These are phyloP conservation scores for Palythoa grandiflora DNA, from an alignment of 92 coral and sea anemone species.

Conservation along the genomic window DNA sequence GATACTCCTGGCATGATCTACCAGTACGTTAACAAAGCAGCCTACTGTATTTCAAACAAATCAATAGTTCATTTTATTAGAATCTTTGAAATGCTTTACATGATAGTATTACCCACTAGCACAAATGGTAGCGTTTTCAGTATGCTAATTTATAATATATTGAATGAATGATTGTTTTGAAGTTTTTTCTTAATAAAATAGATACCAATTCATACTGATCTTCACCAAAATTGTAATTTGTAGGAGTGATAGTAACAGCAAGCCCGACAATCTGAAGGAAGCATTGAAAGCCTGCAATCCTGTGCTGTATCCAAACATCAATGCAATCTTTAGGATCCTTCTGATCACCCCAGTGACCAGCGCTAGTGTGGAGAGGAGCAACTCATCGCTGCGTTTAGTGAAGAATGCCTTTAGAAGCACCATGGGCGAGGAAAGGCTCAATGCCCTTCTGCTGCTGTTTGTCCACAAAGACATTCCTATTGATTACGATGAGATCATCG, in stretches of 20 bases:
- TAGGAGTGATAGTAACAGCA: conserved; percentile 42
- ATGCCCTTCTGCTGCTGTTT: background rate
- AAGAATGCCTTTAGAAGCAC: background rate
- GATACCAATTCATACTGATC: background rate
- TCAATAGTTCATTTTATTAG: background rate
- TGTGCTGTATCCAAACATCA: conserved; percentile 48
- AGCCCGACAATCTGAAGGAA: conserved; percentile 32
- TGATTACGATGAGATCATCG: conserved; percentile 5
- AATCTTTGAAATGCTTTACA: background rate
- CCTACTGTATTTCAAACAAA: background rate
- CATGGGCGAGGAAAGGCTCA: background rate
- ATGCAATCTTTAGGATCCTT: conserved; percentile 38
- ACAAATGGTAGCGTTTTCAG: no score
- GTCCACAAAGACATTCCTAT: background rate
- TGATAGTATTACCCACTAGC: no score
- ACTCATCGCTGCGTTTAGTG: background rate
- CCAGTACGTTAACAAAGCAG: background rate
- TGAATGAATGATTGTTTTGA: no score
- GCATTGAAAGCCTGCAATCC: conserved; percentile 45
- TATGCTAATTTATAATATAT: no score
- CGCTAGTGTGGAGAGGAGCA: conserved; percentile 44
- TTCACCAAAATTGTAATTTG: conserved; percentile 46
- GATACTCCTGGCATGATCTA: background rate
- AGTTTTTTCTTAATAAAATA: no score
- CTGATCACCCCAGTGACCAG: conserved; percentile 55